Base-by-base conservation (phyloP, 1,140 invertebrate genomes). In the Drosophila baimaii region DNA sequence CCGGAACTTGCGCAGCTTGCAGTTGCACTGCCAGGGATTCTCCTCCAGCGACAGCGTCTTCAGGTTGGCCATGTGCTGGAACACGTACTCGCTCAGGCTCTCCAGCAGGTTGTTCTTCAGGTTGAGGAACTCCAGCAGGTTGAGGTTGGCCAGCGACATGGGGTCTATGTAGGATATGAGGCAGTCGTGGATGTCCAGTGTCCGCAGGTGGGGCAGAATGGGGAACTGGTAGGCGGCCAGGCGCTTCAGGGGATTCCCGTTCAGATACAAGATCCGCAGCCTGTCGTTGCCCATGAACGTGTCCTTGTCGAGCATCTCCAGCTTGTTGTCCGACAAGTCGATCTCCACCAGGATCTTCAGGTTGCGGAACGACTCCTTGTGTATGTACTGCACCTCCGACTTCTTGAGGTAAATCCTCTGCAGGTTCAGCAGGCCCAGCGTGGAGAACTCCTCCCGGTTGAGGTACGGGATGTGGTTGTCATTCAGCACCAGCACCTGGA, bases 1-100 rank as follows among this genome's bases (percentile, higher is more conserved):
- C 25, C 96, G 94, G 73, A 98, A 96, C 17, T 95, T 95, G 51
- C 96, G 94, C 49, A 98, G 91, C 51, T 95, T 94, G 92, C 97
- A 98, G 85, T 98, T 97, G 91, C 97, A 98, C 69, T 93, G 94
- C 97, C 97, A 98, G 15, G 95, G 96, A 90, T 98, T 98, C n/a
- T 96, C 95, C 65, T 97, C 95, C 27, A 98, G 91, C 6, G 94
- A 94, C 3, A 98, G 92, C 0, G 96, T 96, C 92, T 97, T 97
- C 17, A 98, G 91, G 57, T 94, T 94, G 25, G 93, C 92, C 63
- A 96, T 93, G 49, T 94, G 94, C 79, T 94, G 92, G 79, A 97
- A 95, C 15, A 95, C 93, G 33, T 93, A 93, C 51, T 94, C 94
- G 8, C 94, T 94, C 2, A 97, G 86, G 65, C 94, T 94, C 57